These are phyloP conservation scores for Diaphora mendica DNA, from an alignment of 2,888 invertebrate species.

Conservation along the genomic window DNA sequence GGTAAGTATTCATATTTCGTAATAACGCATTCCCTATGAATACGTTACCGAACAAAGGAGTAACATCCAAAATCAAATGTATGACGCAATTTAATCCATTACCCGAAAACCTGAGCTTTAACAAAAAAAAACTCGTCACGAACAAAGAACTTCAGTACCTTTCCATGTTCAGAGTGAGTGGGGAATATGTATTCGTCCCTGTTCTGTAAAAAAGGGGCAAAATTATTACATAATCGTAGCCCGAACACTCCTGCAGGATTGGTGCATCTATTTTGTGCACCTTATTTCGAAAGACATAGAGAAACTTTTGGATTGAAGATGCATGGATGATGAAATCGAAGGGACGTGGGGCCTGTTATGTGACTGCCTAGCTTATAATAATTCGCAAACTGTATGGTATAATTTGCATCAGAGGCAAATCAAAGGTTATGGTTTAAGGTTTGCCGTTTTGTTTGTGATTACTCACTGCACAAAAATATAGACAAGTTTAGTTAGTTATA, in stretches of 20 bases:
- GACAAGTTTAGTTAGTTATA: background rate
- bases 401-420: slow-evolving; percentile 12
- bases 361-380: slow-evolving; percentile 34
- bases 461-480: background rate
- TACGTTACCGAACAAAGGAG: slow-evolving; percentile 40
- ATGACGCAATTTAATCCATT: slow-evolving; percentile 49
- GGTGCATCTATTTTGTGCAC: slow-evolving; percentile 49
- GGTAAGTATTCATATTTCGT: slow-evolving; percentile 21
- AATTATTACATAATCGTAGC: slow-evolving; percentile 78
- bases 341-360: slow-evolving; percentile 62
- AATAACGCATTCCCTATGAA: slow-evolving; percentile 22
- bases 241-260: slow-evolving; percentile 61
- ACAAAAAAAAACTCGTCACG: slow-evolving; percentile 41
- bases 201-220: slow-evolving; percentile 68
- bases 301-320: slow-evolving; percentile 45
- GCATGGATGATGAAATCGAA: slow-evolving; percentile 60
- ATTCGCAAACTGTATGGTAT: slow-evolving; percentile 24
- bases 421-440: slow-evolving; percentile 19
- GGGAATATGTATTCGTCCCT: slow-evolving; percentile 40
- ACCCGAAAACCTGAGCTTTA: slow-evolving; percentile 38
- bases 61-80: slow-evolving; percentile 37
- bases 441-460: slow-evolving; percentile 10
- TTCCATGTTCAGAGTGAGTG: slow-evolving; percentile 57
- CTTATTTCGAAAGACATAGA: slow-evolving; percentile 41
- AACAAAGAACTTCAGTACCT: slow-evolving; percentile 66